Percentiles rank a stretch among this genome's conserved stretches.
These are phyloP conservation scores for Atethmia centrago DNA, from an alignment of 2,888 invertebrate species.

Conservation along the genomic window DNA sequence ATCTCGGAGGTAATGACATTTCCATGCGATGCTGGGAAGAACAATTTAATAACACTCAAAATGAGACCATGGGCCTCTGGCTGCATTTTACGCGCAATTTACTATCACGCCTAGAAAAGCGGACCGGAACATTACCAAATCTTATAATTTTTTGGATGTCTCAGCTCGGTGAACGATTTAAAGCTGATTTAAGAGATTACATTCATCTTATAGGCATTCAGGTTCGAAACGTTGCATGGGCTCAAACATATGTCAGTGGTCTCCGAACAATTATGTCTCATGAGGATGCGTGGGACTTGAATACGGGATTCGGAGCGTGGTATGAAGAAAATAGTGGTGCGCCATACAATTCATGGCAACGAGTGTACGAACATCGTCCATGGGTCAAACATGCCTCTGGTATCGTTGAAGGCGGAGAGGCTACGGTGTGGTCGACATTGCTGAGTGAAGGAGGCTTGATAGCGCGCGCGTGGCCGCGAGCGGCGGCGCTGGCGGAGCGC, in stretches of 20 bases:
- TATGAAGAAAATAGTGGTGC: slow-evolving; percentile 94
- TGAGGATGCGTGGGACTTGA: slow-evolving; percentile 96
- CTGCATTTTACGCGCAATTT: slow-evolving; percentile 92
- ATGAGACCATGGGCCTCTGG: slow-evolving; percentile 92
- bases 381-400: slow-evolving; percentile 85
- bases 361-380: slow-evolving; percentile 94
- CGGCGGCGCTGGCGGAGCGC: slow-evolving; percentile 95
- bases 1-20: slow-evolving; percentile 94
- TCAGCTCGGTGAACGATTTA: slow-evolving; percentile 73
- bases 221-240: slow-evolving; percentile 93
- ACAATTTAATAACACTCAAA: slow-evolving; percentile 88
- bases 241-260: slow-evolving; percentile 88
- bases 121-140: slow-evolving; percentile 83
- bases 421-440: slow-evolving; percentile 95
- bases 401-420: slow-evolving; percentile 93
- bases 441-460: slow-evolving; percentile 93
- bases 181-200: slow-evolving; percentile 74
- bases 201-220: slow-evolving; percentile 76
- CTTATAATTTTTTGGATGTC: slow-evolving; percentile 80
- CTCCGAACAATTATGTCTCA: slow-evolving; percentile 94
- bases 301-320: slow-evolving; percentile 95
- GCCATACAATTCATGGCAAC: slow-evolving; percentile 96
- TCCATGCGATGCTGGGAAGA: slow-evolving; percentile 93
- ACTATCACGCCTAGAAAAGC: slow-evolving; percentile 89
- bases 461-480: slow-evolving; percentile 94